Conservation (phyloP, 2,888 invertebrate genomes). For the Epirrita christyi region DNA sequence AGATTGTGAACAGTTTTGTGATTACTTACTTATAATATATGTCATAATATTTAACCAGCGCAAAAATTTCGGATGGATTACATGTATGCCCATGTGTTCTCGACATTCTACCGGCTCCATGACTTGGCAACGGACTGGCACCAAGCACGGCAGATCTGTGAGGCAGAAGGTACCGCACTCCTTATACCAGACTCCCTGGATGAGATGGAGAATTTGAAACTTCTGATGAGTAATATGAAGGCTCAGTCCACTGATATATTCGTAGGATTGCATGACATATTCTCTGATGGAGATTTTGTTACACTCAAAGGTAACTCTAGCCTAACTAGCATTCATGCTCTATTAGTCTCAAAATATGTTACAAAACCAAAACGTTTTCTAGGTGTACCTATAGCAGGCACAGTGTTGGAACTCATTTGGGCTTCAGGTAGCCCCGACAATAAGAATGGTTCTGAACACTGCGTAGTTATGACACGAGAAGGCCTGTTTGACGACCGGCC, state of each 20-base stretch:
- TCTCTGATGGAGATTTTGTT: conserved; percentile 54
- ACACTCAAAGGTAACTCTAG: conserved; percentile 48
- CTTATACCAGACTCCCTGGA: conserved; percentile 53
- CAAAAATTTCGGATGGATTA: conserved; percentile 61
- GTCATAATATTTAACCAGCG: conserved; percentile 45
- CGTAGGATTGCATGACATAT: conserved; percentile 58
- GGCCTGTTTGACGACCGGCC: conserved; percentile 56
- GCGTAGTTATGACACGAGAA: conserved; percentile 61
- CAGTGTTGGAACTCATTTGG: conserved; percentile 57
- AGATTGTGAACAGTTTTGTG: conserved; percentile 21
- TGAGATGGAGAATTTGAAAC: conserved; percentile 59
- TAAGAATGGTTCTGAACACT: conserved; percentile 50
- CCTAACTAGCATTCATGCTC: too few species aligned
- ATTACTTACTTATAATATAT: too few species aligned
- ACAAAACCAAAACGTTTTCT: conserved; percentile 16
- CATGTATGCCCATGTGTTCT: conserved; percentile 57
- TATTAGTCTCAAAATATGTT: too few species aligned
- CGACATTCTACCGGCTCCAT: conserved; percentile 58
- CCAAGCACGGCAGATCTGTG: conserved; percentile 58
- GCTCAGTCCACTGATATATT: conserved; percentile 57
- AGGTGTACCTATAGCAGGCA: conserved; percentile 54
- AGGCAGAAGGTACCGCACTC: conserved; percentile 56
- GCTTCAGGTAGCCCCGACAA: conserved; percentile 56
- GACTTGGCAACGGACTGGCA: conserved; percentile 57
- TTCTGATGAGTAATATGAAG: conserved; percentile 61